Evolutionary conservation across 2,888 invertebrate species (phyloP).

Genomic region (Eulithis testata): DNA sequence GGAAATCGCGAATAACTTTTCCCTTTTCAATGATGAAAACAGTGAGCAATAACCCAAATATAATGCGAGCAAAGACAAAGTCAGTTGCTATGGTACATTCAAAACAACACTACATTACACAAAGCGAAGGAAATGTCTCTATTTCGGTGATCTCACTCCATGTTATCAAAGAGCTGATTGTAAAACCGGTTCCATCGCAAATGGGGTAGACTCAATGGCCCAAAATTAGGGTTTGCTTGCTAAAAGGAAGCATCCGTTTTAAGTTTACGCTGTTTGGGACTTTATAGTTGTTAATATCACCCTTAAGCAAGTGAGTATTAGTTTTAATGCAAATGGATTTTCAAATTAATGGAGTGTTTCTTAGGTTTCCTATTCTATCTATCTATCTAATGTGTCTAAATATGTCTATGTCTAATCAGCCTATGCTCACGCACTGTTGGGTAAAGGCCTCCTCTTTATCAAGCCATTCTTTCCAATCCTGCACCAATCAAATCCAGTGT

Average conservation of each 20-base stretch:
- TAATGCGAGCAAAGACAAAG: background rate
- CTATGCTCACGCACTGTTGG: too few species aligned
- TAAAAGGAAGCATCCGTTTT: slow-evolving; percentile 54
- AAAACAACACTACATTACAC: slow-evolving; percentile 13
- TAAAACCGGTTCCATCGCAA: slow-evolving; percentile 31
- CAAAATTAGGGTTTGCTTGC: slow-evolving; percentile 50
- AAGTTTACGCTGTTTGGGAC: slow-evolving; percentile 35
- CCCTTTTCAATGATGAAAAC: too few species aligned
- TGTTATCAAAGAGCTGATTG: slow-evolving; percentile 41
- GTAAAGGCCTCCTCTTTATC: too few species aligned
- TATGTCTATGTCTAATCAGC: too few species aligned
- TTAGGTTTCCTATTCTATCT: too few species aligned
- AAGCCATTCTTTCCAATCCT: too few species aligned
- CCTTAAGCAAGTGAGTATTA: background rate
- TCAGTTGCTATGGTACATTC: background rate
- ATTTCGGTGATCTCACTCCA: slow-evolving; percentile 32
- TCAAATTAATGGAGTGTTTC: too few species aligned
- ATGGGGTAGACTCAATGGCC: slow-evolving; percentile 39
- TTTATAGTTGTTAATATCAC: slow-evolving; percentile 35
- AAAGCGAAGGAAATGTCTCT: slow-evolving; percentile 15
- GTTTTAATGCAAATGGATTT: too few species aligned
- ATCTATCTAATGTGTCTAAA: too few species aligned
- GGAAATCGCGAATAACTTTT: too few species aligned
- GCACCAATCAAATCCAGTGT: too few species aligned
- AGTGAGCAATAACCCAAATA: background rate